phyloP scores from a whole-genome alignment of 2,797 vertebrate genomes.

The Hafferia zeledoni region DNA sequence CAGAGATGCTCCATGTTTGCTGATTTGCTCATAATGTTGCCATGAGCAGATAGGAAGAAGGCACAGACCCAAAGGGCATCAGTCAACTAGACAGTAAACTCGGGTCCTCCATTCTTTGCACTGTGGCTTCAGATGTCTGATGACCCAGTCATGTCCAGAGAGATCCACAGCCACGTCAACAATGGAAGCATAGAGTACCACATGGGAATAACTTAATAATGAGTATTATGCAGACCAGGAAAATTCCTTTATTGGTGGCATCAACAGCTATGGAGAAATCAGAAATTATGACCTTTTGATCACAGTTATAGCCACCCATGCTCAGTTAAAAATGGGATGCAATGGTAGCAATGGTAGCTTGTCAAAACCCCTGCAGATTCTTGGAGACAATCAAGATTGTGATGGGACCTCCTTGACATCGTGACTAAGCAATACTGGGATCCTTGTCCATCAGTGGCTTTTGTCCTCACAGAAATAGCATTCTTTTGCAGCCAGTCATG shows the following conservation, averaged over 20 bases:
- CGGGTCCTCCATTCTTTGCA: background rate
- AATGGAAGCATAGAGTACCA: background rate
- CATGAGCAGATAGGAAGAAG: fast-evolving
- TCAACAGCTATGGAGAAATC: background rate
- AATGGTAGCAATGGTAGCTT: background rate
- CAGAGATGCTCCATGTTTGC: background rate
- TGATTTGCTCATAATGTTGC: background rate
- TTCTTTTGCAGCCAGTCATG: background rate
- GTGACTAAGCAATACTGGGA: background rate
- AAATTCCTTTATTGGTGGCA: background rate
- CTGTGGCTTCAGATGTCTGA: background rate
- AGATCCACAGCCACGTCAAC: background rate
- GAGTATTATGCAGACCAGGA: background rate
- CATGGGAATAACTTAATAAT: background rate
- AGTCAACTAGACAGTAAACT: background rate
- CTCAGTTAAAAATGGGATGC: background rate
- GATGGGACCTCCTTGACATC: background rate
- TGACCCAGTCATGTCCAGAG: background rate
- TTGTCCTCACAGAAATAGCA: background rate
- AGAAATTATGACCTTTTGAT: background rate
- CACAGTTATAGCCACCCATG: background rate
- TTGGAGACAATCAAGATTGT: background rate
- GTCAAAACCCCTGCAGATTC: background rate
- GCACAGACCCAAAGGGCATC: background rate
- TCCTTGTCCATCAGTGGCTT: background rate